phyloP scores from a whole-genome alignment of 2,113 vertebrate genomes.

The Ctenomys sociabilis region DNA sequence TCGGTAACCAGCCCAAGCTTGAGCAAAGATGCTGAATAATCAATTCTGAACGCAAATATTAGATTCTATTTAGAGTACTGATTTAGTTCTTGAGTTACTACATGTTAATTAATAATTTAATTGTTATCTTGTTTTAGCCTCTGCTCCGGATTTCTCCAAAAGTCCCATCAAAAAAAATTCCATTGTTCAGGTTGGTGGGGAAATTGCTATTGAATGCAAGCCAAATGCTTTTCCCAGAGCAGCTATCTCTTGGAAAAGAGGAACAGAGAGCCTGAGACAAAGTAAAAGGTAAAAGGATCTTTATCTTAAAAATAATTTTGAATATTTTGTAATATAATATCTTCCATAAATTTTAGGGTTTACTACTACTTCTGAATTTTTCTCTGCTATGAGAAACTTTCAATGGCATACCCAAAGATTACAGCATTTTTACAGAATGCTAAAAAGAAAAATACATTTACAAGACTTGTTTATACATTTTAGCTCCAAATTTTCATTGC shows the following conservation, averaged over 20 bases:
- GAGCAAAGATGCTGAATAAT: background rate
- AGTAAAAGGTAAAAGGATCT: constrained; percentile 85
- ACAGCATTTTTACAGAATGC: background rate
- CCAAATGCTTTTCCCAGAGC: constrained; percentile 92
- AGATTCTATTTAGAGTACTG: background rate
- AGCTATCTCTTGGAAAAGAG: constrained; percentile 89
- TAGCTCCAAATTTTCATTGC: background rate
- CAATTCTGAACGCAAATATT: background rate
- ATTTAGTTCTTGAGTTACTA: background rate
- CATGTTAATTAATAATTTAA: background rate
- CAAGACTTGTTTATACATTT: background rate
- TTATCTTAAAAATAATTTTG: background rate
- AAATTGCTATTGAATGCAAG: constrained; percentile 89
- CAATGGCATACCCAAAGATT: background rate
- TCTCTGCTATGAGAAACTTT: background rate
- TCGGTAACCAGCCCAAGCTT: background rate
- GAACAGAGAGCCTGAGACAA: constrained; percentile 84
- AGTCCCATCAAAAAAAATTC: constrained; percentile 89
- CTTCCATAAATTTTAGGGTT: background rate
- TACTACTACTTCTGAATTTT: background rate
- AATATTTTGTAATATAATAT: background rate
- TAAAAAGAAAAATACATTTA: background rate
- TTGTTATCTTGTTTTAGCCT: constrained; percentile 84
- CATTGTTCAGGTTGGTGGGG: constrained; percentile 89
- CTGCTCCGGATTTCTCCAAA: constrained; percentile 91